Conservation (phyloP, 2,797 vertebrate genomes). For the Mionectes olivaceus region DNA sequence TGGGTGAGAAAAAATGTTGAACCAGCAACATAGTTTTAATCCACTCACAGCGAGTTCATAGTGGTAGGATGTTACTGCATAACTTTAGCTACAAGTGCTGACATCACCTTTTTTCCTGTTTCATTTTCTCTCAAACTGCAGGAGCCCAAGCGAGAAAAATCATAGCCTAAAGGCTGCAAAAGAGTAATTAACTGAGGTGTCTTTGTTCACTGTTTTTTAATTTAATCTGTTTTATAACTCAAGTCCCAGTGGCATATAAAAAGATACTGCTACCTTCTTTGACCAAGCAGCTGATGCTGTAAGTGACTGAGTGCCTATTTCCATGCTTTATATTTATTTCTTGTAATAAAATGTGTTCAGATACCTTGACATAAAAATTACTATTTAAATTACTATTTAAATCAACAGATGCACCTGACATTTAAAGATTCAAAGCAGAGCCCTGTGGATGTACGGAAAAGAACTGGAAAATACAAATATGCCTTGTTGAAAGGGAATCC, state of each 20-base stretch:
- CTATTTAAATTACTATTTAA: not conserved
- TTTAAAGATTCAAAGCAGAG: not conserved
- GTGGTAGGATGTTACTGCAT: not conserved
- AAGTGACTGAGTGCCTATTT: not conserved
- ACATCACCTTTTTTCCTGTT: not conserved
- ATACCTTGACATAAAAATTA: not conserved
- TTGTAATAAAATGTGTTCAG: not conserved
- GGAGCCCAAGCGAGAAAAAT: not conserved
- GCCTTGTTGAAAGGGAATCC: not conserved
- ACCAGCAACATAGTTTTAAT: not conserved
- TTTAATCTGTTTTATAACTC: not conserved
- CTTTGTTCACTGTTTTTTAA: slow-evolving; percentile 11
- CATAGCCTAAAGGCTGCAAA: not conserved
- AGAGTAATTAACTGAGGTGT: slow-evolving; percentile 34
- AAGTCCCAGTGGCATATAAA: not conserved
- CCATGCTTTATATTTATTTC: not conserved
- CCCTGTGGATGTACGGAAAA: not conserved
- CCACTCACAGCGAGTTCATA: not conserved
- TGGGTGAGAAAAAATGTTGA: not conserved
- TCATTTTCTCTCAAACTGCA: slow-evolving; percentile 2
- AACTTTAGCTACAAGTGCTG: not conserved
- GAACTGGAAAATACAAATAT: not conserved
- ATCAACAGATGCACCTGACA: not conserved
- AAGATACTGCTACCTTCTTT: not conserved
- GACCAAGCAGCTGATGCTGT: not conserved